A percentile compares a stretch with the other conserved stretches of the same genome.
These are phyloP conservation scores for Hippocampus mohnikei DNA, from an alignment of 2,113 vertebrate species.

Conservation along the genomic window DNA sequence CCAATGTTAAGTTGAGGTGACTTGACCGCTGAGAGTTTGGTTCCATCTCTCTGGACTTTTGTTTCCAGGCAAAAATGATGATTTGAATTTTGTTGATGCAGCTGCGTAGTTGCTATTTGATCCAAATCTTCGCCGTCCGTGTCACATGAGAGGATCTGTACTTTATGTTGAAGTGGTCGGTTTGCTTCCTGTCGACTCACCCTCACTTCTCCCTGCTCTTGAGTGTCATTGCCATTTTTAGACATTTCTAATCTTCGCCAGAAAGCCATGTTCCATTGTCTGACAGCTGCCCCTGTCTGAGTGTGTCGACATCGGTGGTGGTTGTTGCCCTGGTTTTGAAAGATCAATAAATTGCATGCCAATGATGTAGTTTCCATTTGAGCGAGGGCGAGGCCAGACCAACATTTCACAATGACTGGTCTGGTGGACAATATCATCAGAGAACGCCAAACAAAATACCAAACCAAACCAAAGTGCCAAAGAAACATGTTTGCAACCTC, in stretches of 20 bases:
- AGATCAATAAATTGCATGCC: conserved; percentile 25
- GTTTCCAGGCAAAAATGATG: not conserved
- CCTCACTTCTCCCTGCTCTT: not conserved
- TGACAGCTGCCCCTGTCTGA: conserved; percentile 22
- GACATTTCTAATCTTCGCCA: conserved; percentile 11
- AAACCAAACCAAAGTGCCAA: not conserved
- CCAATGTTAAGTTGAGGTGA: conserved; percentile 5
- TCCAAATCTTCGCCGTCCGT: not conserved
- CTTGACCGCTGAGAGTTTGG: not conserved
- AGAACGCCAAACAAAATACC: not conserved
- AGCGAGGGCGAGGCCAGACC: not conserved
- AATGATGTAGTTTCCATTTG: not conserved
- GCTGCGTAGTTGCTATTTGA: not conserved
- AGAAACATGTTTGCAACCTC: not conserved
- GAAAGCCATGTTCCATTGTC: conserved; percentile 18
- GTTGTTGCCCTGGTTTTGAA: conserved; percentile 11
- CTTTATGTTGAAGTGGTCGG: not conserved
- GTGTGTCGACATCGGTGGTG: conserved; percentile 7
- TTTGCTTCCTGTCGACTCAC: conserved; percentile 4
- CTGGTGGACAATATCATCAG: not conserved
- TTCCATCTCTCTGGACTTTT: not conserved
- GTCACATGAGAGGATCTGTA: not conserved
- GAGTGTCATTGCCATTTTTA: not conserved
- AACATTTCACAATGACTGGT: not conserved
- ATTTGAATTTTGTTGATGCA: conserved; percentile 2